phyloP scores from a whole-genome alignment of 64 coral and sea anemone species.

The Porites australiensis region DNA sequence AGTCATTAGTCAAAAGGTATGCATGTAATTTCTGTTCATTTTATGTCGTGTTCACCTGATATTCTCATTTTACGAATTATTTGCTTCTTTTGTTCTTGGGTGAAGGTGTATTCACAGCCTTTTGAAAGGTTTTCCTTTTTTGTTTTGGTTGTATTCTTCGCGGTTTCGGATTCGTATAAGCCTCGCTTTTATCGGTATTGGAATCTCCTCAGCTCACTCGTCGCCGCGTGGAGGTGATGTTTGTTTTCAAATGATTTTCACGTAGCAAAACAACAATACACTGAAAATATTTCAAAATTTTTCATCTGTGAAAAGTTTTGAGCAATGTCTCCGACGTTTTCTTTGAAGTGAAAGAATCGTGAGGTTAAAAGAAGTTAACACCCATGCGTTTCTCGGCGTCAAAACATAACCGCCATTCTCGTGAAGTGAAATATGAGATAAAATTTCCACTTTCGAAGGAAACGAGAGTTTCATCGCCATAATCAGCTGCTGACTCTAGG shows the following conservation, averaged over 20 bases:
- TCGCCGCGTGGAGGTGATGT: not conserved
- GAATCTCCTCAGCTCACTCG: not conserved
- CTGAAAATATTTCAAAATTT: not conserved
- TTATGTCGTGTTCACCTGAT: not conserved
- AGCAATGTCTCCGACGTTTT: not conserved
- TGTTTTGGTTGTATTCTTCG: not conserved
- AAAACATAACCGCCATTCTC: not conserved
- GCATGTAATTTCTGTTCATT: not conserved
- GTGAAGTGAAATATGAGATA: not conserved
- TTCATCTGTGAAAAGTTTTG: not conserved
- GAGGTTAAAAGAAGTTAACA: not conserved
- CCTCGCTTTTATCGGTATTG: not conserved
- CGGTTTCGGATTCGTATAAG: not conserved
- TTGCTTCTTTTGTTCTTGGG: not conserved
- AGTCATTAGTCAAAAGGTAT: constrained; percentile 74
- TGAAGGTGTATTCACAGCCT: not conserved
- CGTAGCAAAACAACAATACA: not conserved
- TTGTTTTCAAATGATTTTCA: not conserved
- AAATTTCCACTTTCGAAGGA: not conserved
- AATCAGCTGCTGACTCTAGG: not conserved
- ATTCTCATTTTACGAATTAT: not conserved
- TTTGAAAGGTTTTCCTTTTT: constrained; percentile 7
- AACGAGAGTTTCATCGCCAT: not conserved
- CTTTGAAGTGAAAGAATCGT: not conserved
- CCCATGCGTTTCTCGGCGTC: not conserved